These are phyloP conservation scores for Dufourea novaeangliae DNA, from an alignment of 1,140 invertebrate species.

Conservation along the genomic window DNA sequence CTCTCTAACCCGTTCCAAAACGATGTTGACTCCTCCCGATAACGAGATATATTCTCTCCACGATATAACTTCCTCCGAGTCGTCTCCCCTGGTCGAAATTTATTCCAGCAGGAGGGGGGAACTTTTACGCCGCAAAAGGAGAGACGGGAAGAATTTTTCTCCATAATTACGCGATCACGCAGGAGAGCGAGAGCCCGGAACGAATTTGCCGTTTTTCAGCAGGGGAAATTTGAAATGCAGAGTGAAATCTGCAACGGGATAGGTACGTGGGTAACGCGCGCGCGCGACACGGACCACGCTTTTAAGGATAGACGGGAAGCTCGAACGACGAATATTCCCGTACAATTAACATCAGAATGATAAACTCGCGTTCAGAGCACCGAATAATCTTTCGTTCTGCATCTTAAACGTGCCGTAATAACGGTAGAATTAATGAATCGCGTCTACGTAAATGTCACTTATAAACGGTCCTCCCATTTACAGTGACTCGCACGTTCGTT, in stretches of 20 bases:
- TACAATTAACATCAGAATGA: neutral
- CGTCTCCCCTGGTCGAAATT: neutral
- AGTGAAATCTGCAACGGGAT: too few relatives aligned
- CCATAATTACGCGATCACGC: neutral
- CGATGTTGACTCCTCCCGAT: too few relatives aligned
- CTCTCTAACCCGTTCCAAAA: too few relatives aligned
- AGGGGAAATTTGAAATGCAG: constrained; percentile 3
- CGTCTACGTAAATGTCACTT: neutral
- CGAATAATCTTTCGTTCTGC: neutral
- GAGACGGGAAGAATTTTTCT: neutral
- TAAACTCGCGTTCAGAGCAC: neutral
- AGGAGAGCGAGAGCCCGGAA: neutral
- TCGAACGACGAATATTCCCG: neutral
- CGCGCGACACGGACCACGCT: too few relatives aligned
- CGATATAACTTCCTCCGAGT: constrained; percentile 2
- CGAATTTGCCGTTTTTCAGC: neutral
- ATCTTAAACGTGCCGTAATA: neutral
- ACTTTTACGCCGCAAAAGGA: neutral
- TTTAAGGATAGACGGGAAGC: too few relatives aligned
- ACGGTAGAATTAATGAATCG: neutral
- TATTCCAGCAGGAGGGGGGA: too few relatives aligned
- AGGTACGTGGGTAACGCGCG: too few relatives aligned
- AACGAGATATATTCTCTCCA: neutral
- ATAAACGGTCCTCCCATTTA: too few relatives aligned
- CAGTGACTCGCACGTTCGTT: too few relatives aligned